Base-by-base conservation (phyloP, 2,797 vertebrate genomes). In the Antrozous pallidus region DNA sequence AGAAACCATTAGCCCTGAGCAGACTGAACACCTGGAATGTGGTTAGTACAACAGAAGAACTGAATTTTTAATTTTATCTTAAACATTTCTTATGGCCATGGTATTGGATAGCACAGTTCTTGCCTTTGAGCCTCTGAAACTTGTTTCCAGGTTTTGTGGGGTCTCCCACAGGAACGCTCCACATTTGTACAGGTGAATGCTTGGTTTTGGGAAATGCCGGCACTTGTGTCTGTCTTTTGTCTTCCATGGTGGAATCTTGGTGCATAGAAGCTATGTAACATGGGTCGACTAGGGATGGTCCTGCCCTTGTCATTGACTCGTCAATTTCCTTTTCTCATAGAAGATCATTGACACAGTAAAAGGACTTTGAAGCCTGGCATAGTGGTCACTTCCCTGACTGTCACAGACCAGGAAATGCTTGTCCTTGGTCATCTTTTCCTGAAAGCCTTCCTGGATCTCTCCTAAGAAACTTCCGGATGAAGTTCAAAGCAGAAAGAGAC, bases 151-250 rank as follows among this genome's bases (percentile, higher is more conserved):
- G 31, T 6, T 12, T 13, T 65, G 24, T 51, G 0, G 20, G 0
- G 3, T 73, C 56, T 31, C 14, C 14, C 10, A 5, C 5, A 13
- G 40, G 28, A 6, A 0, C 31, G 14, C 14, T 31, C 9, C 10
- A 3, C 9, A 13, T 7, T 13, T 33, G 33, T 2, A 56, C 3
- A 33, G 5, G 7, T 1, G 22, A 4, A 12, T 6, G 17, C 2
- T 0, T 65, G n/a, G 58, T 42, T 86, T 77, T 63, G 12, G 36
- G 75, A n/a, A 28, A 31, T 28, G 69, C 69, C 31, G 4, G n/a
- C 26, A 12, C 36, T 42, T 86, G n/a, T 51, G 12, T 31, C n/a
- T n/a, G 38, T 61, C 17, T 38, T 71, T 80, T 6, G 20, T 69
- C 14, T 51, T 17, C 24, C 16, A 0, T 26, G 31, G n/a, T 31